Conservation (phyloP, 2,113 vertebrate species). For the Seriola quinqueradiata region DNA sequence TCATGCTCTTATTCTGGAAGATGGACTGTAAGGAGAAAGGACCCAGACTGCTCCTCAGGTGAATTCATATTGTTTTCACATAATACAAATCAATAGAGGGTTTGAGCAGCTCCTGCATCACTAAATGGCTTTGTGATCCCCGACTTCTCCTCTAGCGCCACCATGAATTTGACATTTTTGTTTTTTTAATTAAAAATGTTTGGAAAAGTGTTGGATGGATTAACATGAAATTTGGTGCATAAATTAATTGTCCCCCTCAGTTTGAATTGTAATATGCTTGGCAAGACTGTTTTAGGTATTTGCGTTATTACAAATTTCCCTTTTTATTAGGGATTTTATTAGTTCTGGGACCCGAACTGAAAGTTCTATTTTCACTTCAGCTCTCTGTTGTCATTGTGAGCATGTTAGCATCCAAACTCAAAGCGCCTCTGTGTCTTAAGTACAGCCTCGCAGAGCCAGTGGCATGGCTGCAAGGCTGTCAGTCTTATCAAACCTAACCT, state of each 20-base stretch:
- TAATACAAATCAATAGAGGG: constrained; percentile 72
- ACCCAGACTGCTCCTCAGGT: constrained; percentile 39
- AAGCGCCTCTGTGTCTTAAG: background rate
- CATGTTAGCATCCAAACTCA: background rate
- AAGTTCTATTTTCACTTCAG: background rate
- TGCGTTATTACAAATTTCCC: no score
- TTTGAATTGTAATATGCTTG: no score
- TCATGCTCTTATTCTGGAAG: constrained; percentile 34
- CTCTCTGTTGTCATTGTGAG: background rate
- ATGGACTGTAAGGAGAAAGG: constrained; percentile 34
- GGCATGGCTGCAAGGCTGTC: background rate
- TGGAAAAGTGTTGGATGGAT: no score
- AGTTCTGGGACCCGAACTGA: background rate
- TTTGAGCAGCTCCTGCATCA: constrained; percentile 38
- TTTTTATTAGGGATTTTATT: background rate
- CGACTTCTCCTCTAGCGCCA: no score
- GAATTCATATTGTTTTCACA: constrained; percentile 68
- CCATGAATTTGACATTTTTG: no score
- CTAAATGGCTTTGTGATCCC: constrained; percentile 48
- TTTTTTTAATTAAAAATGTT: no score
- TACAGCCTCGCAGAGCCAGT: background rate
- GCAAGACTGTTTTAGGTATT: no score
- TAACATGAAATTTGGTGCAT: no score
- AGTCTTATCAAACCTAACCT: background rate
- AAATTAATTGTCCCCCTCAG: no score